Base-by-base conservation (phyloP, 92 coral and sea anemone genomes). In the Pocillopora meandrina region DNA sequence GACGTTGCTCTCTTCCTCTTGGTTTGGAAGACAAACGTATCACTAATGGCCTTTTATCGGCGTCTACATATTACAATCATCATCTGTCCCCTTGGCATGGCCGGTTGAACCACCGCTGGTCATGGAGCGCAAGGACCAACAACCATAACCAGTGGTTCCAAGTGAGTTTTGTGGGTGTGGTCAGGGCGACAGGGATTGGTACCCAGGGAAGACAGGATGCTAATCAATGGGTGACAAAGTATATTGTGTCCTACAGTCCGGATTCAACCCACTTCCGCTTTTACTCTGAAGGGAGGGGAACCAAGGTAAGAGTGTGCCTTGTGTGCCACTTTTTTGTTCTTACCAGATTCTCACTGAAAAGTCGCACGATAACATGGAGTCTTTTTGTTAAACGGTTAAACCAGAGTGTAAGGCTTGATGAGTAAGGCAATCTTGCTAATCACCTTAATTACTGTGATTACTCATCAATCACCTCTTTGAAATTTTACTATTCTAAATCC, bases 21-120 rank as follows among this genome's bases (percentile, higher is more conserved):
- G 97, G 97, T 69, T 79, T 93, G 55, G 97, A 93, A 61, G 97
- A 93, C 86, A 81, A 87, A 62, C 92, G 97, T 35, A 75, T 93
- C 61, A 82, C 88, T 0, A 72, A 72, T 68, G 97, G 97, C 5
- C 95, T 84, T 34, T 57, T 93, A 16, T 80, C 95, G 52, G 93
- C 97, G 10, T 84, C 95, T 0, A 72, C 95, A 0, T 83, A 82
- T 75, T 87, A 92, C 82, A 90, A 87, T 8, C 61, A 83, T 10
- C 15, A 82, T 79, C 84, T 89, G 36, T 60, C 83, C 10, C 90
- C 93, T 10, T 91, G 91, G 93, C 76, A 88, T 35, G 95, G 87
- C 16, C 83, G 93, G 56, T 71, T 93, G 34, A 88, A 92, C 61
- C 89, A 85, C 65, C 93, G 84, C 42, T 92, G 89, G 62, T 89